A percentile compares a stretch with the other conserved stretches of the same genome.
Evolutionary conservation across 2,797 vertebrate genomes (phyloP).

Genomic region (Zalophus californianus): DNA sequence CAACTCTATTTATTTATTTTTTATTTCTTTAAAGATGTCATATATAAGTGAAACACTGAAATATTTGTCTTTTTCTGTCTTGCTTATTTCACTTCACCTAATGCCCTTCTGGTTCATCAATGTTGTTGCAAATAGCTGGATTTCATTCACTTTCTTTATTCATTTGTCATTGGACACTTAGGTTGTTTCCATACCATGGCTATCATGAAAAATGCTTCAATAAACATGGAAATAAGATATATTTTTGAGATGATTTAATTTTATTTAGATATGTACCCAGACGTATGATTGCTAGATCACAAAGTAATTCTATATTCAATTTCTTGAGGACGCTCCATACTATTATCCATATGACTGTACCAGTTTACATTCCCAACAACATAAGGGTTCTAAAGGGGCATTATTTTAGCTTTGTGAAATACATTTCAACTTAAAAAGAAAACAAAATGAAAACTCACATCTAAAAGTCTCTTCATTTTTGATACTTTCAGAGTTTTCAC

Average conservation of each 20-base stretch:
- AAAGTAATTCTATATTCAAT: background rate
- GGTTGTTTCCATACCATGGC: background rate
- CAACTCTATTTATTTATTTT: background rate
- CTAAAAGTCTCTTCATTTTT: slow-evolving; percentile 71
- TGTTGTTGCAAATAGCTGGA: background rate
- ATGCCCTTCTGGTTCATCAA: background rate
- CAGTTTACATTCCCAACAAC: background rate
- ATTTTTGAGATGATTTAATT: background rate
- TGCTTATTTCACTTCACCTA: background rate
- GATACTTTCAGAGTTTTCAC: slow-evolving; percentile 74
- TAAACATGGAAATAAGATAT: background rate
- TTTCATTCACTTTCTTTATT: background rate
- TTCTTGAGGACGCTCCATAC: background rate
- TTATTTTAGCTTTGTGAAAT: slow-evolving; percentile 64
- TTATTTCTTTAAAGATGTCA: background rate
- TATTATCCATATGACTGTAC: background rate
- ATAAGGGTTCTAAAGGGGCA: slow-evolving; percentile 68
- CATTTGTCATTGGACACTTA: background rate
- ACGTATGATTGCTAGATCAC: background rate
- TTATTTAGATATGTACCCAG: background rate
- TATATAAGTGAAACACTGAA: background rate
- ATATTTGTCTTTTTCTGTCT: background rate
- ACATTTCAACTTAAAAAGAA: slow-evolving; percentile 54
- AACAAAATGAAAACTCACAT: slow-evolving; percentile 62
- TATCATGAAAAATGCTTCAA: background rate